Percentiles rank a stretch among this genome's conserved stretches.
Evolutionary conservation across 2,888 invertebrate species (phyloP).

Genomic region (Melipona beecheii): DNA sequence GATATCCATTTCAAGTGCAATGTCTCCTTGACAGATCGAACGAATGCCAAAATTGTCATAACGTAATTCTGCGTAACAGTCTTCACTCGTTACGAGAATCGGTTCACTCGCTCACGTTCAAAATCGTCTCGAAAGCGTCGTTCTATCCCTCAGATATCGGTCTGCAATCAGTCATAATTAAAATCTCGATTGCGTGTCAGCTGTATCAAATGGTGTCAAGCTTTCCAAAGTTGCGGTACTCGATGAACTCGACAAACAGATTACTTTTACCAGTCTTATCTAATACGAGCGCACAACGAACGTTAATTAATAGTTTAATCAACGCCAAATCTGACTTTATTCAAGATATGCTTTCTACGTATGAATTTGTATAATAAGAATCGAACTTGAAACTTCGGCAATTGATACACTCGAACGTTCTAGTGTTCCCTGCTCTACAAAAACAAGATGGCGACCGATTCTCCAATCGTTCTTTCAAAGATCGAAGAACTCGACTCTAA

Average conservation of each 20-base stretch:
- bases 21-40: background rate
- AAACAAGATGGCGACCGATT: background rate
- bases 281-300: background rate
- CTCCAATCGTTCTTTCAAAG: too few species aligned
- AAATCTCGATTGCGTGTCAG: background rate
- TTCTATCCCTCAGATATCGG: background rate
- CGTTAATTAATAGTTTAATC: background rate
- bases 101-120: constrained; percentile 17
- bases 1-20: background rate
- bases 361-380: constrained; percentile 44
- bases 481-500: too few species aligned
- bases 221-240: background rate
- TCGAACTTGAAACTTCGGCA: background rate
- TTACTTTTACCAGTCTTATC: background rate
- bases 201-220: background rate
- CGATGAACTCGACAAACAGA: too few species aligned
- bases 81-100: constrained; percentile 34
- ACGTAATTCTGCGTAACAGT: constrained; percentile 42
- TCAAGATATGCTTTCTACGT: constrained; percentile 19
- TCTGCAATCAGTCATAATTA: background rate
- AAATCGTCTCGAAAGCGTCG: background rate
- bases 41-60: constrained; percentile 28
- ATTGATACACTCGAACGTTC: background rate
- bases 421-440: too few species aligned
- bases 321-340: background rate